A percentile compares a stretch with the other conserved stretches of the same genome.
Evolutionary conservation across 2,888 invertebrate genomes (phyloP).

Genomic region (Alloscopus bannaensis): DNA sequence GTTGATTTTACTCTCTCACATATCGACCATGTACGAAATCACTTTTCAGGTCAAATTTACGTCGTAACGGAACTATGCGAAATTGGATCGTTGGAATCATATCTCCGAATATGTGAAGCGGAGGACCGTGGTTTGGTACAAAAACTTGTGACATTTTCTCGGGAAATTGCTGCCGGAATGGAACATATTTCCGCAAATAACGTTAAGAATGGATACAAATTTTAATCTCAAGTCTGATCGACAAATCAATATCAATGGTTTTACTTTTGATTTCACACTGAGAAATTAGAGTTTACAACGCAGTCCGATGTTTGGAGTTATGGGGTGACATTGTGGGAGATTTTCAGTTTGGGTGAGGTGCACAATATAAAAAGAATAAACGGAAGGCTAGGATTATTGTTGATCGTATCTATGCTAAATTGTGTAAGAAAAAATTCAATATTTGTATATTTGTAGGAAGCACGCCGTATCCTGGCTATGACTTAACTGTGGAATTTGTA

Average conservation of each 20-base stretch:
- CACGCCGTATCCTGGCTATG: neutral
- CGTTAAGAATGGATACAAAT: neutral
- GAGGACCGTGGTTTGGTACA: no score
- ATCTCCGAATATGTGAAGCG: neutral
- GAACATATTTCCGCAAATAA: neutral
- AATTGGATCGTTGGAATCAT: neutral
- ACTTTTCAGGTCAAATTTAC: neutral
- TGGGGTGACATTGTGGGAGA: neutral
- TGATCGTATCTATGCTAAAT: neutral
- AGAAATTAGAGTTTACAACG: neutral
- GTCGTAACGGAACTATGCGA: constrained; percentile 20
- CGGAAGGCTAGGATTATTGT: no score
- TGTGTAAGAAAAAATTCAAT: neutral
- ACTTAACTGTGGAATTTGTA: neutral
- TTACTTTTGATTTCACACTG: neutral
- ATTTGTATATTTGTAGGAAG: neutral
- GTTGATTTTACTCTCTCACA: no score
- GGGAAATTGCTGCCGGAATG: neutral
- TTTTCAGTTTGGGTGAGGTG: neutral
- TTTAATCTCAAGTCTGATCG: neutral
- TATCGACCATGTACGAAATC: no score
- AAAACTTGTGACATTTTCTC: neutral
- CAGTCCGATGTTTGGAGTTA: neutral
- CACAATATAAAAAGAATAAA: no score
- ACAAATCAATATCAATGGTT: neutral